Conservation (phyloP, 2,888 invertebrate genomes). For the Idaea straminata region DNA sequence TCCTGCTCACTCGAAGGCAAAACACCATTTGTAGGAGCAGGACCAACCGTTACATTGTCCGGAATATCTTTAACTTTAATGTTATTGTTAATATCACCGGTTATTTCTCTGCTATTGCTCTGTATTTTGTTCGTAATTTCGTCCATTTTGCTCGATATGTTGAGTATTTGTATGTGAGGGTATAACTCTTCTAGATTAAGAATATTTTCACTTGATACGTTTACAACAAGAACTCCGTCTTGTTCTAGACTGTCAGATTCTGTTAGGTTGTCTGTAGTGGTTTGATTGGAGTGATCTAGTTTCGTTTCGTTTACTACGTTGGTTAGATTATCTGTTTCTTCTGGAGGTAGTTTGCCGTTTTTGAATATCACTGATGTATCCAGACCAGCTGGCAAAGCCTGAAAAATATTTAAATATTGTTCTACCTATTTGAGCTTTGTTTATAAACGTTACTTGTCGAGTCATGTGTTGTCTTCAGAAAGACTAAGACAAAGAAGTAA, state of each 20-base stretch:
- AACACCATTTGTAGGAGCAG: conserved; percentile 72
- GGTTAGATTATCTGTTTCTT: conserved; percentile 53
- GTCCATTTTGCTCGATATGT: conserved; percentile 66
- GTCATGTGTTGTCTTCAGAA: neutral
- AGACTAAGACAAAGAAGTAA: neutral
- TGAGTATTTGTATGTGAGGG: conserved; percentile 61
- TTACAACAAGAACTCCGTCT: conserved; percentile 73
- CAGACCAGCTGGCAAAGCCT: conserved; percentile 66
- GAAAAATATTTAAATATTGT: conserved; percentile 21
- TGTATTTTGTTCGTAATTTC: conserved; percentile 78
- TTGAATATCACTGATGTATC: conserved; percentile 67
- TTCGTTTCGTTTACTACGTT: conserved; percentile 45
- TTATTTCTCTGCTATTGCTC: conserved; percentile 77
- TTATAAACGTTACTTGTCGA: neutral
- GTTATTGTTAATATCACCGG: conserved; percentile 72
- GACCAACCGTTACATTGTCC: conserved; percentile 70
- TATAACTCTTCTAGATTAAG: conserved; percentile 71
- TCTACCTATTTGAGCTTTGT: neutral
- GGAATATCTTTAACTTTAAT: conserved; percentile 67
- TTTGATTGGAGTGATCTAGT: conserved; percentile 51
- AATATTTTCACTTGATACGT: conserved; percentile 70
- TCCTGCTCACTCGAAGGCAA: conserved; percentile 62
- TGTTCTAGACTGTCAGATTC: conserved; percentile 75
- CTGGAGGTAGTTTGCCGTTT: conserved; percentile 66
- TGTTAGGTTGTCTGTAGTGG: conserved; percentile 62